Conservation (phyloP, 2,113 vertebrate genomes). For the Xenotilapia flavipinnis region DNA sequence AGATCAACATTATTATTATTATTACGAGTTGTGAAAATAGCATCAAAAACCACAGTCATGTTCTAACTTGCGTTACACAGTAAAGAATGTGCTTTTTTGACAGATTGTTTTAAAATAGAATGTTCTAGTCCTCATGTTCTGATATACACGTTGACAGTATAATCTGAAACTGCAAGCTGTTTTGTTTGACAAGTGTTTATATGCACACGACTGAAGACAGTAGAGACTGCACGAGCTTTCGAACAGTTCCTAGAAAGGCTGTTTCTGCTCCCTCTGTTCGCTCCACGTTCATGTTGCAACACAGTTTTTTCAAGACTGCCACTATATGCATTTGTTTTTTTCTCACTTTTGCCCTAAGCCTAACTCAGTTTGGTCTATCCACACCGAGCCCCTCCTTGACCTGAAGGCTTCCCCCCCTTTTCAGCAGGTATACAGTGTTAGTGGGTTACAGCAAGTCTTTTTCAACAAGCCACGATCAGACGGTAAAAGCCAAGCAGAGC, state of each 20-base stretch:
- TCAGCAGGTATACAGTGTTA: conserved; percentile 46
- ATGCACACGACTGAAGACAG: neutral
- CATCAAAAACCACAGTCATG: neutral
- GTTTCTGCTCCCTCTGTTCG: neutral
- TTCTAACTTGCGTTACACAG: neutral
- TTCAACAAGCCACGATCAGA: conserved; percentile 50
- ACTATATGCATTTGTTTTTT: neutral
- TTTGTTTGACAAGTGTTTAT: neutral
- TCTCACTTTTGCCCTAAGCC: neutral
- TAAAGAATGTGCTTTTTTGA: neutral
- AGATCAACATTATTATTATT: neutral
- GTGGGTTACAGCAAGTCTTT: conserved; percentile 42
- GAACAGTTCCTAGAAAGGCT: neutral
- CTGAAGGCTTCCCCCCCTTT: neutral
- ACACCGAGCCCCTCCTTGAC: neutral
- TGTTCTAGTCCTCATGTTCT: neutral
- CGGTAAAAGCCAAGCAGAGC: conserved; percentile 75
- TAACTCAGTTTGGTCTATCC: neutral
- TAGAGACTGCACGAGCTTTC: neutral
- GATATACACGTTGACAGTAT: neutral
- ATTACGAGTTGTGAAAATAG: neutral
- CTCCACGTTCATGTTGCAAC: neutral
- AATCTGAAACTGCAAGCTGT: neutral
- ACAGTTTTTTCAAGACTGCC: neutral
- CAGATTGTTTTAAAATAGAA: neutral